These are phyloP conservation scores for Lithophane socia DNA, from an alignment of 2,888 invertebrate species.

Conservation along the genomic window DNA sequence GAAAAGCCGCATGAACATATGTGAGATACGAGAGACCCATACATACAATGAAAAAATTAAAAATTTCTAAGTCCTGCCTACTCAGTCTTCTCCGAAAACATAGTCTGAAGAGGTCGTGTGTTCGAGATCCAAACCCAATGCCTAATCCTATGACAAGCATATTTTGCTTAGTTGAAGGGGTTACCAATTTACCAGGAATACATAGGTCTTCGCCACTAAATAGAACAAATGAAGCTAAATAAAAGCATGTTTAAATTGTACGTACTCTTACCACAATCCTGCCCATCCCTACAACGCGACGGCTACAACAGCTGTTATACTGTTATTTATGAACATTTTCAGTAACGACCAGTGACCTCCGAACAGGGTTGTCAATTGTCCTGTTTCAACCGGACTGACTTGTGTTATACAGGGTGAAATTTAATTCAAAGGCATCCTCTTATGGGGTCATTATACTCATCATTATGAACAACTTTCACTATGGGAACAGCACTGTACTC, in stretches of 20 bases:
- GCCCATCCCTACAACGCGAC: conserved; percentile 9
- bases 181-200: not conserved
- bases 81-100: not conserved
- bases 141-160: not conserved
- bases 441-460: too few species aligned
- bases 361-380: conserved; percentile 31
- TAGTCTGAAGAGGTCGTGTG: too few species aligned
- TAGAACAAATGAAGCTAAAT: not conserved
- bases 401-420: too few species aligned
- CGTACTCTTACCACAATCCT: not conserved
- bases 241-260: not conserved
- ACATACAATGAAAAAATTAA: too few species aligned
- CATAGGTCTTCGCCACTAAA: not conserved
- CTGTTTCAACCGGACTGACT: too few species aligned
- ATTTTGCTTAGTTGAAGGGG: not conserved
- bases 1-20: too few species aligned
- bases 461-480: too few species aligned
- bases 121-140: not conserved
- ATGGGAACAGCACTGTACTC: too few species aligned
- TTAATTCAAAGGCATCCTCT: too few species aligned
- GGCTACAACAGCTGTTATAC: conserved; percentile 14
- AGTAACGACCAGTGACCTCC: conserved; percentile 9
- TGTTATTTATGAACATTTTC: conserved; percentile 46
- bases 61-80: too few species aligned
- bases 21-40: too few species aligned